Percentiles rank a stretch among this genome's conserved stretches.
Evolutionary conservation across 2,797 vertebrate species (phyloP).

Genomic region (Halcyon badia): DNA sequence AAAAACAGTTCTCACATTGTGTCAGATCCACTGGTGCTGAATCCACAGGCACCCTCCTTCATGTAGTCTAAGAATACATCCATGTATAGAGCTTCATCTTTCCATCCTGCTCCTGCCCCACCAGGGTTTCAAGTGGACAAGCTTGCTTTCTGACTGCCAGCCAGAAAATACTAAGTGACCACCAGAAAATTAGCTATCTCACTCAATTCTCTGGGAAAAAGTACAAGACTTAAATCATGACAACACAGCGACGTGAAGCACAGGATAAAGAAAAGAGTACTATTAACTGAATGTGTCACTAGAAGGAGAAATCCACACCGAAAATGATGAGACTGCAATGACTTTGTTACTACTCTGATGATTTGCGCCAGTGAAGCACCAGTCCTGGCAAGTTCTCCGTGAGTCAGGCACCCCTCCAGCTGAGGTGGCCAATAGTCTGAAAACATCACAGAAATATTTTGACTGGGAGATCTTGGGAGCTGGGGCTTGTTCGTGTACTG

Average conservation of each 20-base stretch:
- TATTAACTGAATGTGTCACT: accelerated
- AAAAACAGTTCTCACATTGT: conserved; percentile 42
- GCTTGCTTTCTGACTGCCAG: neutral
- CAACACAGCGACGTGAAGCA: neutral
- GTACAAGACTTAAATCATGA: neutral
- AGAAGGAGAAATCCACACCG: neutral
- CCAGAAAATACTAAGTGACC: neutral
- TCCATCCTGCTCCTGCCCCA: neutral
- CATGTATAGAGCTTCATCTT: neutral
- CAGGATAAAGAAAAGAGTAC: neutral
- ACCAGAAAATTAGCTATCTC: neutral
- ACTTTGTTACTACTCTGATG: neutral
- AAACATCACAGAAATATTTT: neutral
- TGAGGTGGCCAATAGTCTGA: neutral
- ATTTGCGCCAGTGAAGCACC: neutral
- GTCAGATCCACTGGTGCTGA: neutral
- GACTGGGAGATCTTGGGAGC: neutral
- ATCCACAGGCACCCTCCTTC: neutral
- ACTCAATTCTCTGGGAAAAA: neutral
- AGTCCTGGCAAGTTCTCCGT: neutral
- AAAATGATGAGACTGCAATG: accelerated
- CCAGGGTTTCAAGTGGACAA: neutral
- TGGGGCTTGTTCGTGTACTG: neutral
- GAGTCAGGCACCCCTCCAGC: neutral
- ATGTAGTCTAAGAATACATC: neutral